Evolutionary conservation across 2,797 vertebrate species (phyloP).

Genomic region (Simalia tracyae): DNA sequence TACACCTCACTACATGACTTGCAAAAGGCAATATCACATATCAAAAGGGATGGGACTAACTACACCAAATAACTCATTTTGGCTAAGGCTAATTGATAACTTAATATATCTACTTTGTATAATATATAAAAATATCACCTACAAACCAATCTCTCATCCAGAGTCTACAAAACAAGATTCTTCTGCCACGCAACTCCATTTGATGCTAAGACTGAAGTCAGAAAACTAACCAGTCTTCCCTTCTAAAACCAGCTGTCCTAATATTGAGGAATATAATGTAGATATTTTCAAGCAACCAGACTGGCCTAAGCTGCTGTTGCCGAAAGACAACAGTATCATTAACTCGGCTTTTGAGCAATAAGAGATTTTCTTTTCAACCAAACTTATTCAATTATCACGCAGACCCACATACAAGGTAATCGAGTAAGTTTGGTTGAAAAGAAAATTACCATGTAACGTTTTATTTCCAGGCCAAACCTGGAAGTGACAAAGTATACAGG

Average conservation of each 20-base stretch:
- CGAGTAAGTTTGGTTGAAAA: neutral
- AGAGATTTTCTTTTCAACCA: neutral
- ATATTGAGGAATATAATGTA: neutral
- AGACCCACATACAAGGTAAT: neutral
- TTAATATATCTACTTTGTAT: neutral
- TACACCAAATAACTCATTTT: neutral
- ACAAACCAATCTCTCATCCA: neutral
- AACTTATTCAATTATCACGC: neutral
- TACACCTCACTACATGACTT: neutral
- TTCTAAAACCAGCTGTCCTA: neutral
- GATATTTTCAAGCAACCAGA: neutral
- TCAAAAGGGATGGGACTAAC: neutral
- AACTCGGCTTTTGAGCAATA: neutral
- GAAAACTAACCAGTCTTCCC: neutral
- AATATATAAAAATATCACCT: neutral
- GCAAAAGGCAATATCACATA: too few relatives aligned
- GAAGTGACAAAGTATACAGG: conserved; percentile 21
- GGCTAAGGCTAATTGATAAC: neutral
- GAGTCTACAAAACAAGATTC: neutral
- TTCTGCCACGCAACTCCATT: neutral
- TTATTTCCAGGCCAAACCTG: conserved; percentile 4
- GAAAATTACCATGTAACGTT: neutral
- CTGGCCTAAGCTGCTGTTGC: too few relatives aligned
- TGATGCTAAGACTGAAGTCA: neutral
- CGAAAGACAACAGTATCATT: neutral